A percentile compares a stretch with the other conserved stretches of the same genome.
phyloP scores from a whole-genome alignment of 2,113 vertebrate genomes.

The Aldabrachelys gigantea region DNA sequence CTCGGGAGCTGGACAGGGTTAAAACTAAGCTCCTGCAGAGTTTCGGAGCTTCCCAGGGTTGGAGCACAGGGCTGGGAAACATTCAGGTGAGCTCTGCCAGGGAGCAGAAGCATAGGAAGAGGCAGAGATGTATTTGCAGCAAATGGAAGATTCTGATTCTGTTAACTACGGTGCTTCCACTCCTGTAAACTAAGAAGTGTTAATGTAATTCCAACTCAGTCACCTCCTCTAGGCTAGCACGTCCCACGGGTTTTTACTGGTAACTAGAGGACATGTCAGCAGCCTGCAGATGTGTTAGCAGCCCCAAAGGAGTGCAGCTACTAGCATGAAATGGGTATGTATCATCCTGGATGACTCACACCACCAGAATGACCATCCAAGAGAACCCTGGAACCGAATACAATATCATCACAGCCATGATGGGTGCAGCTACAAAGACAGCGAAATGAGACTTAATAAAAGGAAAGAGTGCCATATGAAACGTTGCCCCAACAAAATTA shows the following conservation, averaged over 20 bases:
- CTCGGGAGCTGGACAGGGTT: neutral
- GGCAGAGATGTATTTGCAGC: neutral
- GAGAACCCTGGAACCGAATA: neutral
- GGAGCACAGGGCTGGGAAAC: neutral
- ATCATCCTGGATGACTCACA: neutral
- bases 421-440: neutral
- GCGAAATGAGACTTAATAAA: neutral
- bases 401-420: neutral
- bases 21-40: neutral
- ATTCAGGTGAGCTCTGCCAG: neutral
- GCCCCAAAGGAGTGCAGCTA: neutral
- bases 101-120: accelerated
- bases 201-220: neutral
- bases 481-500: neutral
- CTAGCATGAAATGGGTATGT: neutral
- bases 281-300: neutral
- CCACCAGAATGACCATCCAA: neutral
- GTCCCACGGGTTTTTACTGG: neutral
- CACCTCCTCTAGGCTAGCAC: neutral
- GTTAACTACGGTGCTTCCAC: neutral
- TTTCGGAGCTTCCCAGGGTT: neutral
- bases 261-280: neutral
- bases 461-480: neutral
- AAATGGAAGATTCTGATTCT: neutral
- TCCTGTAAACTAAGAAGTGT: neutral